Conservation (phyloP, 2,113 vertebrate genomes). For the Perca schrenkii region DNA sequence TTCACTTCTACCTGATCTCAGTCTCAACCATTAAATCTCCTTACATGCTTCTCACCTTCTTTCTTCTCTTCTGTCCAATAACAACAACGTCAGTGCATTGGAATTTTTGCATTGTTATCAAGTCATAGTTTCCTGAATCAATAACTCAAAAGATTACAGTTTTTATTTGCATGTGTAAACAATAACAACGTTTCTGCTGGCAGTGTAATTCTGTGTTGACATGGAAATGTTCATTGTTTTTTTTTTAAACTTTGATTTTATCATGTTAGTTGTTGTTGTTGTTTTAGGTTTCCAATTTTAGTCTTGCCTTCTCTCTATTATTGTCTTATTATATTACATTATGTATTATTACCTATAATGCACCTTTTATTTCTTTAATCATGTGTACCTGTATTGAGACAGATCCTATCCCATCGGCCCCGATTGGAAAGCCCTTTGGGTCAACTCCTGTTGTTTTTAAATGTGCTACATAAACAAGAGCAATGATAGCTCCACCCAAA, state of each 20-base stretch:
- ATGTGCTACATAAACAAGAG: neutral
- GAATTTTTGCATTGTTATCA: neutral
- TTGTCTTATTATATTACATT: neutral
- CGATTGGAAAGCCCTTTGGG: neutral
- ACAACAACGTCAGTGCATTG: neutral
- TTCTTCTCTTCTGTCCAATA: neutral
- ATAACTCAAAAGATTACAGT: neutral
- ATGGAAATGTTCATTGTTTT: conserved; percentile 1
- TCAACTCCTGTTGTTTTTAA: neutral
- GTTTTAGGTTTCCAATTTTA: too few relatives aligned
- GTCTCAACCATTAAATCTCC: conserved; percentile 6
- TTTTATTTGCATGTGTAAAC: conserved; percentile 22
- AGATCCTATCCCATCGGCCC: neutral
- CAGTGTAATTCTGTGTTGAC: neutral
- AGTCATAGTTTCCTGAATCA: conserved; percentile 8
- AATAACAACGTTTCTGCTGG: neutral
- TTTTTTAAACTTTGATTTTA: too few relatives aligned
- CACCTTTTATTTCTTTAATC: neutral
- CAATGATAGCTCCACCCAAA: neutral
- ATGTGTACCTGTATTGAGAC: neutral
- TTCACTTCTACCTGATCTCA: conserved; percentile 32
- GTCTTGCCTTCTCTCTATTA: neutral
- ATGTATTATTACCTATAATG: neutral
- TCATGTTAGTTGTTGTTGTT: too few relatives aligned
- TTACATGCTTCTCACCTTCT: conserved; percentile 19